Base-by-base conservation (phyloP, 2,797 vertebrate species). In the Malurus leucopterus region DNA sequence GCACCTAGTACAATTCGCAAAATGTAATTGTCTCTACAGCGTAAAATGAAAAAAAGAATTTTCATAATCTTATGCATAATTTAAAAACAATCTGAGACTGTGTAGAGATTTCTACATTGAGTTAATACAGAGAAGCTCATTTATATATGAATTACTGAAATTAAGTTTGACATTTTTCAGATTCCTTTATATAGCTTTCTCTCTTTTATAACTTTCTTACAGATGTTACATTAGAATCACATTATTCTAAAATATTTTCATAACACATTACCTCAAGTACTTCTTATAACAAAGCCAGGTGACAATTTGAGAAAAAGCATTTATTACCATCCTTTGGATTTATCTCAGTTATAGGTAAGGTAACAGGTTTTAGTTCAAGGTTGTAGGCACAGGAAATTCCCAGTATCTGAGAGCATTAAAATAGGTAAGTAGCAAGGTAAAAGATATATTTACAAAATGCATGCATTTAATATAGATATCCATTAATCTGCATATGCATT, bases 201-300 rank as follows among this genome's bases (percentile, higher is more conserved):
- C n/a, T 43, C 17, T 38, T 70, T 53, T 30, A 54, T 59, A 81
- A 58, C 15, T 63, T 73, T 21, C 43, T 59, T 72, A 59, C 7
- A 72, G 55, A 43, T 21, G 6, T 77, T 63, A 32, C 11, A 65
- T 59, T 75, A 67, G 46, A 72, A 67, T 78, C 29, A 32, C 6
- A 36, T 58, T 78, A 29, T 30, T 46, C 6, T 65, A 27, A 78
- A 62, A 57, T 75, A 67, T 81, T 73, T 83, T 94, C 50, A 23
- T 43, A 80, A 30, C 16, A 59, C 4, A 50, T 51, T 67, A 47
- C 73, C 9, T 19, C 18, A 70, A 30, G 14, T 63, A 77, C 4
- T 72, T 83, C 12, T 55, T 76, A 58, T 4, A 82, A 15, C 13
- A 86, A 90, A 86, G 1, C 2, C 15, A 72, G 29, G 67, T 10